Conservation (phyloP, 2,797 vertebrate genomes). For the Xiphophorus birchmanni region DNA sequence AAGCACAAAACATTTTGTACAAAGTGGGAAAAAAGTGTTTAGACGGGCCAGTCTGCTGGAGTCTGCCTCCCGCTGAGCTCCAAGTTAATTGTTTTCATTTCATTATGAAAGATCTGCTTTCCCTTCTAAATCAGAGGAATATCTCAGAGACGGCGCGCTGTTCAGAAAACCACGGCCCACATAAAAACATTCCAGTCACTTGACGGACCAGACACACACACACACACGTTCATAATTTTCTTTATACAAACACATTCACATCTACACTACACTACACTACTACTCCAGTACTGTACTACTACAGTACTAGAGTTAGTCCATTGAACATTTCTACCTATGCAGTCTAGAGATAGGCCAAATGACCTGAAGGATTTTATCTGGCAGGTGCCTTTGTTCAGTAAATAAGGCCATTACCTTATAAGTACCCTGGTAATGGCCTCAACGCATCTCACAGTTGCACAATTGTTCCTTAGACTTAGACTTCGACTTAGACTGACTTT, state of each 20-base stretch:
- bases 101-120: conserved; percentile 19
- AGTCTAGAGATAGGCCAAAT: too few relatives aligned
- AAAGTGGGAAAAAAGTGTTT: neutral
- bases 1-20: neutral
- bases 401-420: too few relatives aligned
- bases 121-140: conserved; percentile 49
- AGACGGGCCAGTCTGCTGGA: neutral
- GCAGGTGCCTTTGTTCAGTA: too few relatives aligned
- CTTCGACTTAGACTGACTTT: too few relatives aligned
- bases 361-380: too few relatives aligned
- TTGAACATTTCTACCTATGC: too few relatives aligned
- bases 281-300: too few relatives aligned
- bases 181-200: conserved; percentile 76
- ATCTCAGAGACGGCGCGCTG: conserved; percentile 61
- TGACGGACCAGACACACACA: conserved; percentile 66
- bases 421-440: too few relatives aligned
- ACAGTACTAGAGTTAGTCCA: too few relatives aligned
- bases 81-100: conserved; percentile 21
- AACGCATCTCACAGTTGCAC: too few relatives aligned
- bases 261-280: neutral
- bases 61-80: conserved; percentile 14
- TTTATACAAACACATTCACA: conserved; percentile 62
- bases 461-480: too few relatives aligned
- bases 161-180: conserved; percentile 59
- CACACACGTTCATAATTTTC: conserved; percentile 37